Percentiles rank a stretch among this genome's conserved stretches.
Evolutionary conservation across 2,113 vertebrate species (phyloP).

Genomic region (Garra rufa): DNA sequence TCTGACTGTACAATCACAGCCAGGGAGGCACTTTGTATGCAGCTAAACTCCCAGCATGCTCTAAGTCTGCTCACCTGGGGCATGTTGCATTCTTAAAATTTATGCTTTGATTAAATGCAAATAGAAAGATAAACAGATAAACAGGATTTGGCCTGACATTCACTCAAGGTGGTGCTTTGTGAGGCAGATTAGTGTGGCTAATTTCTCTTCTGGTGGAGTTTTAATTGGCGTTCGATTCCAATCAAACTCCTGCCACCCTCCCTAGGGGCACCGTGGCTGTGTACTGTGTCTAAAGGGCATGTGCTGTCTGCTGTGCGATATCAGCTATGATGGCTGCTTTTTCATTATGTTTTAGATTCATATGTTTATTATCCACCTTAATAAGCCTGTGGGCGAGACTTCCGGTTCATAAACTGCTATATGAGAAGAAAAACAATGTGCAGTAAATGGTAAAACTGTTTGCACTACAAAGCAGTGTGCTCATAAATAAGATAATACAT

Average conservation of each 20-base stretch:
- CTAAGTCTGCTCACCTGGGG: constrained; percentile 6
- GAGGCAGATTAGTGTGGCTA: constrained; percentile 28
- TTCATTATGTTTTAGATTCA: background rate
- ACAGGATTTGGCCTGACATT: constrained; percentile 31
- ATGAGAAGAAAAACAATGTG: no score
- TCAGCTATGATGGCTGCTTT: background rate
- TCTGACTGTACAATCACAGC: background rate
- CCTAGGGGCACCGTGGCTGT: background rate
- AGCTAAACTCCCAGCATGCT: background rate
- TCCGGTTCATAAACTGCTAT: no score
- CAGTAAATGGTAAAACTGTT: no score
- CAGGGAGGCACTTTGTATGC: background rate
- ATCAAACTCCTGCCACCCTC: constrained; percentile 26
- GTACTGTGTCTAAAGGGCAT: background rate
- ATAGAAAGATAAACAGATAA: constrained; percentile 51
- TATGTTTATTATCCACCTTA: background rate
- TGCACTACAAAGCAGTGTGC: no score
- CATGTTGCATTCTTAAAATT: constrained; percentile 28
- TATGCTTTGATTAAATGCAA: constrained; percentile 46
- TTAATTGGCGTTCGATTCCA: constrained; percentile 42
- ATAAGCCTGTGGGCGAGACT: no score
- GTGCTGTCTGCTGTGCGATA: background rate
- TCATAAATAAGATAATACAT: no score
- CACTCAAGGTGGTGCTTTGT: constrained; percentile 17
- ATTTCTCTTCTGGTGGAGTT: constrained; percentile 41